Percentiles rank a stretch among this genome's conserved stretches.
These are phyloP conservation scores for Coregonus ussuriensis DNA, from an alignment of 2,797 vertebrate species.

Conservation along the genomic window DNA sequence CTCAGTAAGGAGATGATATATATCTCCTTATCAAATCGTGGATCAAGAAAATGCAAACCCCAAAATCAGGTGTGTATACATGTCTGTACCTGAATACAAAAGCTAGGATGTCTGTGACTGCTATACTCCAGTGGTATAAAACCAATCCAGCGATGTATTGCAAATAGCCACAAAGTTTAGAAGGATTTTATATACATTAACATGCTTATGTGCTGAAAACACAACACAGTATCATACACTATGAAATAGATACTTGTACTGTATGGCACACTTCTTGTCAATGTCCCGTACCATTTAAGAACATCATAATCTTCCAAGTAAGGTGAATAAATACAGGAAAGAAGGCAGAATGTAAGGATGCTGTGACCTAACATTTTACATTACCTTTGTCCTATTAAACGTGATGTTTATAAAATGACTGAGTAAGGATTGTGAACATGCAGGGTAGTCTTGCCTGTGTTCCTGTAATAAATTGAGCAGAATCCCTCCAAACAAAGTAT, in stretches of 20 bases:
- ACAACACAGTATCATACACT: slow-evolving; percentile 13
- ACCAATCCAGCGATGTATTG: neutral
- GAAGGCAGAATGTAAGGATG: neutral
- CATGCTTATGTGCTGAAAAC: slow-evolving; percentile 3
- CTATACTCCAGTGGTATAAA: neutral
- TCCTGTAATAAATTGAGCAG: neutral
- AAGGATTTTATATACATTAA: neutral
- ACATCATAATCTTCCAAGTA: slow-evolving; percentile 5
- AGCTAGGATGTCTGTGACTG: neutral
- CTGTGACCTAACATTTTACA: neutral
- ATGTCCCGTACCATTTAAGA: slow-evolving; percentile 2
- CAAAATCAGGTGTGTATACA: neutral
- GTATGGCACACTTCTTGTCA: slow-evolving; percentile 9
- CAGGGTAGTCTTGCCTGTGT: neutral
- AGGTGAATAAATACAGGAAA: slow-evolving; percentile 43
- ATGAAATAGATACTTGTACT: slow-evolving; percentile 19
- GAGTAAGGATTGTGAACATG: neutral
- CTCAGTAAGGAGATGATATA: neutral
- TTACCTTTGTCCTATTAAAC: neutral
- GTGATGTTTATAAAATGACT: neutral
- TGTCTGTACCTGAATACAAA: neutral
- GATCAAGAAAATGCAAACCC: neutral
- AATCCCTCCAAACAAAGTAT: neutral
- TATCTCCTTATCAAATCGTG: neutral
- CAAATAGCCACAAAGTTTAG: neutral